A percentile compares a stretch with the other conserved stretches of the same genome.
phyloP scores from a whole-genome alignment of 2,113 vertebrate species.

The Sakesphorus luctuosus region DNA sequence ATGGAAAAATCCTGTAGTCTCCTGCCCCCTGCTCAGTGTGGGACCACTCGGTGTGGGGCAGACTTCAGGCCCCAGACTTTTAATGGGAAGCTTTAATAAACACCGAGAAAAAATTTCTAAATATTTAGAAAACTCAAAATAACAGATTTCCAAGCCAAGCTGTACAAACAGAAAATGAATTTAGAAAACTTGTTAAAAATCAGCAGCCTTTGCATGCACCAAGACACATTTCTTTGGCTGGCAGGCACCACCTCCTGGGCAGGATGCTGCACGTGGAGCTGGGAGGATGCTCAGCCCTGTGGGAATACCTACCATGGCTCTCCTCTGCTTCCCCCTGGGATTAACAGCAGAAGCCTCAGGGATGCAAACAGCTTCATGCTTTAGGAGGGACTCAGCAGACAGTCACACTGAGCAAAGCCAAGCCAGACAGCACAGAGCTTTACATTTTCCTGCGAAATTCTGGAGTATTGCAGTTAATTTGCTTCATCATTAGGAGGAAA shows the following conservation, averaged over 20 bases:
- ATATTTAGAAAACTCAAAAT: slow-evolving; percentile 57
- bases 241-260: neutral
- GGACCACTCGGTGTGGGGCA: neutral
- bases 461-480: slow-evolving; percentile 15
- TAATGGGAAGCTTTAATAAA: slow-evolving; percentile 60
- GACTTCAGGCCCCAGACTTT: neutral
- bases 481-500: slow-evolving; percentile 26
- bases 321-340: neutral
- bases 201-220: neutral
- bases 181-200: slow-evolving; percentile 33
- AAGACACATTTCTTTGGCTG: neutral
- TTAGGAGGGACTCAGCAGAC: neutral
- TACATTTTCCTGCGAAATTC: neutral
- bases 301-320: neutral
- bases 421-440: neutral
- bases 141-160: slow-evolving; percentile 30
- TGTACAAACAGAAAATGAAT: slow-evolving; percentile 27
- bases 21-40: neutral
- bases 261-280: neutral
- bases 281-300: slow-evolving; percentile 4
- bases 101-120: slow-evolving; percentile 45
- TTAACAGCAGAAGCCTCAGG: slow-evolving; percentile 20
- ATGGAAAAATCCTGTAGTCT: slow-evolving; percentile 6
- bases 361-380: slow-evolving; percentile 38
- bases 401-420: slow-evolving; percentile 21